Conservation (phyloP, 1,140 invertebrate species). For the Melipona quadrifasciata region DNA sequence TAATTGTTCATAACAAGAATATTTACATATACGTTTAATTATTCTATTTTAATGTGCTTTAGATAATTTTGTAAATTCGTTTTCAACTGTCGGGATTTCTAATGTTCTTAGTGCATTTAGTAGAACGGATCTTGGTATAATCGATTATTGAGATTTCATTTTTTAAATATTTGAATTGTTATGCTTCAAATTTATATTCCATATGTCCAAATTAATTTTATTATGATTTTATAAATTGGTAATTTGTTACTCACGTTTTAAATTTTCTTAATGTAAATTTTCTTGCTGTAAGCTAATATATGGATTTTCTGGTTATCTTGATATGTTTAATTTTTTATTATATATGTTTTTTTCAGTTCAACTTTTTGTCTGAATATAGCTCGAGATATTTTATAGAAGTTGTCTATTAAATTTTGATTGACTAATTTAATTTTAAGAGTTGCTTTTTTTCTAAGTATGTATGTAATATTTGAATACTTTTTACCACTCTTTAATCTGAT, state of each 20-base stretch:
- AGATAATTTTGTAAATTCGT: background rate
- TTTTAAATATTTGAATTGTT: background rate
- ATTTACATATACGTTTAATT: background rate
- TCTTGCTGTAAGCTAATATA: no score
- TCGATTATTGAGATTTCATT: no score
- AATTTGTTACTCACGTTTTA: no score
- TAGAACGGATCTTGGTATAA: background rate
- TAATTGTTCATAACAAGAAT: background rate
- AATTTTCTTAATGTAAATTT: background rate
- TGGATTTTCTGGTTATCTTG: no score
- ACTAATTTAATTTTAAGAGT: no score
- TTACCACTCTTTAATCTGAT: no score
- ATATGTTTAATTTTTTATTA: background rate
- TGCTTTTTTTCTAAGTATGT: no score
- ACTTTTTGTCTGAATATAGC: background rate
- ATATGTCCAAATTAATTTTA: no score
- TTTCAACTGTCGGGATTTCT: fast-evolving
- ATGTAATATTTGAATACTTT: no score
- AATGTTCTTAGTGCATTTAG: background rate
- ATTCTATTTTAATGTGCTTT: background rate
- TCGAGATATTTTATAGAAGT: no score
- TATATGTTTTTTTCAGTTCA: background rate
- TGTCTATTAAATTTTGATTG: no score
- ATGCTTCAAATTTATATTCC: background rate
- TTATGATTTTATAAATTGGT: no score